phyloP scores from a whole-genome alignment of 53 echinoderm and acorn worm genomes.

The Astropecten irregularis region DNA sequence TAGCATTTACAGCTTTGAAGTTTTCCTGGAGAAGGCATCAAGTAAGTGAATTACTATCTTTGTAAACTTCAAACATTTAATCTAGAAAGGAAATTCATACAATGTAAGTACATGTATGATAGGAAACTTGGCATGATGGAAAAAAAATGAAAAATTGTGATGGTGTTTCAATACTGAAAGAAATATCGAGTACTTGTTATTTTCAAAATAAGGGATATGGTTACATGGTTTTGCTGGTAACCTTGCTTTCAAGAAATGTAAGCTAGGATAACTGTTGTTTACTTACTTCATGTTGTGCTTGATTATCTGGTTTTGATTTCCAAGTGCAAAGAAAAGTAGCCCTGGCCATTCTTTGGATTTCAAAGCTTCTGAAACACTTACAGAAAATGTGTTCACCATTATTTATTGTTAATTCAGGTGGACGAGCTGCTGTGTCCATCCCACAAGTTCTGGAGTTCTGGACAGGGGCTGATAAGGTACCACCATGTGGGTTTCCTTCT shows the following conservation, averaged over 20 bases:
- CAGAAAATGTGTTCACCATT: background rate
- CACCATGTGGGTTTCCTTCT: conserved; percentile 31
- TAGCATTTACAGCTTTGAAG: conserved; percentile 7
- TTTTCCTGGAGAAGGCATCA: conserved; percentile 16
- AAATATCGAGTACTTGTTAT: conserved; percentile 4
- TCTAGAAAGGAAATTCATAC: background rate
- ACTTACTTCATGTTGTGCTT: background rate
- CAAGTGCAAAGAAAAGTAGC: background rate
- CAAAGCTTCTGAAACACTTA: conserved; percentile 15
- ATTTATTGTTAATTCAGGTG: conserved; percentile 19
- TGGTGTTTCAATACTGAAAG: background rate
- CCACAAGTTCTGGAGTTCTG: conserved; percentile 7
- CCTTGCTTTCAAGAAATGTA: background rate
- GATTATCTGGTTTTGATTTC: conserved; percentile 13
- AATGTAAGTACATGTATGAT: conserved; percentile 10
- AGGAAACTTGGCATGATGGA: conserved; percentile 1
- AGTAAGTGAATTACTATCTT: conserved; percentile 8
- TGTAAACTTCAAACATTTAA: conserved; percentile 10
- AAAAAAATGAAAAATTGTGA: background rate
- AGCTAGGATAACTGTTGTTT: background rate
- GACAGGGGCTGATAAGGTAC: conserved; percentile 13
- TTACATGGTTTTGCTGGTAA: background rate
- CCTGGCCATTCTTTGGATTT: conserved; percentile 2
- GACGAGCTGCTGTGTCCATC: conserved; percentile 9
- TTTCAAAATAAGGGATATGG: conserved; percentile 7